Percentiles rank a stretch among this genome's conserved stretches.
phyloP scores from a whole-genome alignment of 2,888 invertebrate genomes.

The Oegoconia quadripuncta region DNA sequence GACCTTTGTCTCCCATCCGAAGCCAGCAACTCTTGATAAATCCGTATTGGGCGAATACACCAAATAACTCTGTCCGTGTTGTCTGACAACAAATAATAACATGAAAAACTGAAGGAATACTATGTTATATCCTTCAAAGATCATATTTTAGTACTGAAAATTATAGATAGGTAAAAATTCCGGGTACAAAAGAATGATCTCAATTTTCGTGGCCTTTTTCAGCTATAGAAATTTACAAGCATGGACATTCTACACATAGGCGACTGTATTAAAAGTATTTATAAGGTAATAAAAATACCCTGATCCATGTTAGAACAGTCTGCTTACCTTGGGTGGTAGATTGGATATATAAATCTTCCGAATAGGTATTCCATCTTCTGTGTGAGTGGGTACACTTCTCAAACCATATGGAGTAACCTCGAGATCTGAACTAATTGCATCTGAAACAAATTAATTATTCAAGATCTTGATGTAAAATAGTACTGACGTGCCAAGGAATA shows the following conservation, averaged over 20 bases:
- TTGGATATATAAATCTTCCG: slow-evolving; percentile 79
- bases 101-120: slow-evolving; percentile 5
- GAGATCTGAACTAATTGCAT: slow-evolving; percentile 46
- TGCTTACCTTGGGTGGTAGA: slow-evolving; percentile 74
- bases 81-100: slow-evolving; percentile 56
- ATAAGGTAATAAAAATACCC: not conserved
- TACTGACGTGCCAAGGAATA: slow-evolving; percentile 20
- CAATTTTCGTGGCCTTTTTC: not conserved
- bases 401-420: slow-evolving; percentile 42
- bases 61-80: slow-evolving; percentile 70
- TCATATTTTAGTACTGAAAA: no score
- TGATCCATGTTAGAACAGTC: no score
- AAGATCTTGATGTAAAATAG: slow-evolving; percentile 4
- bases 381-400: slow-evolving; percentile 66
- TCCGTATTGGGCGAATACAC: slow-evolving; percentile 78
- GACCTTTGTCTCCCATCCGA: slow-evolving; percentile 62
- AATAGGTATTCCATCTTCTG: slow-evolving; percentile 79
- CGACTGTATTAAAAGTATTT: no score
- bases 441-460: slow-evolving; percentile 35
- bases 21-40: slow-evolving; percentile 78
- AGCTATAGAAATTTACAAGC: no score
- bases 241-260: no score
- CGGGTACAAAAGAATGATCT: slow-evolving; percentile 2
- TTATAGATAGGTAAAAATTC: no score
- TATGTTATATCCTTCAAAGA: no score